These are phyloP conservation scores for Priocnemis perturbator DNA, from an alignment of 2,888 invertebrate genomes.

Conservation along the genomic window DNA sequence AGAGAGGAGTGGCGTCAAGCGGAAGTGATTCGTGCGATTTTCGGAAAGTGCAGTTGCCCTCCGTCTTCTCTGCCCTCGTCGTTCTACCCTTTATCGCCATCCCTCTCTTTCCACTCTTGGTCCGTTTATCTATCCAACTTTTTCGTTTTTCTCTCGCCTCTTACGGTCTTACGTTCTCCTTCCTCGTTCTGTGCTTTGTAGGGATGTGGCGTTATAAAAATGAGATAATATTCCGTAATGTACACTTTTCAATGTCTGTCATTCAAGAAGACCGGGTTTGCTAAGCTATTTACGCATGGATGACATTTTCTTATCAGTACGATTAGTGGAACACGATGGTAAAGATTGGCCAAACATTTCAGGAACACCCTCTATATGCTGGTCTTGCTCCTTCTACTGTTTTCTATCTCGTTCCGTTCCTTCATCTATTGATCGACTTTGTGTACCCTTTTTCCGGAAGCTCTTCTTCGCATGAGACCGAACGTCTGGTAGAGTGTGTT, in stretches of 20 bases:
- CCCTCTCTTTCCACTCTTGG: not conserved
- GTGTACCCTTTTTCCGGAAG: conserved; percentile 32
- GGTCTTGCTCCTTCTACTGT: conserved; percentile 3
- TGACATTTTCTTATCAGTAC: no score
- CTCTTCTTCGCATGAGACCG: conserved; percentile 25
- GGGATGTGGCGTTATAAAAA: no score
- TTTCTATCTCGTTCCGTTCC: not conserved
- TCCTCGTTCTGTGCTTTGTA: no score
- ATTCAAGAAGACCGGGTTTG: no score
- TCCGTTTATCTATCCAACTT: no score
- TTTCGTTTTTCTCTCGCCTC: no score
- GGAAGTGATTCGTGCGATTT: conserved; percentile 57
- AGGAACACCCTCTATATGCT: not conserved
- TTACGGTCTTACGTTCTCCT: no score
- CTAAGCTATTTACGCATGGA: no score
- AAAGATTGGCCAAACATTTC: no score
- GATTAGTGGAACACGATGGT: no score
- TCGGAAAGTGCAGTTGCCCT: conserved; percentile 35
- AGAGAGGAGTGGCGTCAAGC: conserved; percentile 22
- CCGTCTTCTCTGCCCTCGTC: conserved; percentile 15
- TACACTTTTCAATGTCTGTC: no score
- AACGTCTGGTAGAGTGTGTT: not conserved
- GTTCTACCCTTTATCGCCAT: conserved; percentile 3
- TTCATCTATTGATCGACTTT: conserved; percentile 28
- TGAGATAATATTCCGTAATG: no score